phyloP scores from a whole-genome alignment of 2,888 invertebrate genomes.

The Caenorhabditis drosophilae region DNA sequence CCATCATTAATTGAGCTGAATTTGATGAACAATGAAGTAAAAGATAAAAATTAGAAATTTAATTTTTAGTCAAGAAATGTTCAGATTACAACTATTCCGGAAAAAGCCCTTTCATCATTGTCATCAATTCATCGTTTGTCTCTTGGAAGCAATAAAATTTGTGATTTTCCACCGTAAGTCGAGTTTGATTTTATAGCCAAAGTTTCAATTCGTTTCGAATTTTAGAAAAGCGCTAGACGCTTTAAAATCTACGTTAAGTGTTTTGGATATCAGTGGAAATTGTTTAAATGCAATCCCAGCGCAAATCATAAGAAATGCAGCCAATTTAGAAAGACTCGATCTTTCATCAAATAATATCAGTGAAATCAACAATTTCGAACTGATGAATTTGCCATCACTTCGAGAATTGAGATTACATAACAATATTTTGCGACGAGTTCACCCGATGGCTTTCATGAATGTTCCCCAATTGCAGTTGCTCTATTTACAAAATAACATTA shows the following conservation, averaged over 20 bases:
- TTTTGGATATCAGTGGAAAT: slow-evolving; percentile 83
- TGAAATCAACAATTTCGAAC: slow-evolving; percentile 76
- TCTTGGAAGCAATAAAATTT: slow-evolving; percentile 57
- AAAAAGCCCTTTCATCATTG: slow-evolving; percentile 13
- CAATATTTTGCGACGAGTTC: slow-evolving; percentile 77
- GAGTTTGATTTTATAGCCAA: not conserved
- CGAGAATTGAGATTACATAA: slow-evolving; percentile 74
- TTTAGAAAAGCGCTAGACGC: slow-evolving; percentile 60
- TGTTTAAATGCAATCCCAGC: slow-evolving; percentile 81
- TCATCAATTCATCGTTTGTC: slow-evolving; percentile 43
- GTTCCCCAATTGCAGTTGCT: slow-evolving; percentile 77
- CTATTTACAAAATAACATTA: slow-evolving; percentile 80
- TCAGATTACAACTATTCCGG: slow-evolving; percentile 17
- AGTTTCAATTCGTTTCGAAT: not conserved
- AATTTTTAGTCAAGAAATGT: slow-evolving; percentile 4
- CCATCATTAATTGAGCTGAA: slow-evolving; percentile 40
- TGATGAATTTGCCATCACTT: slow-evolving; percentile 80
- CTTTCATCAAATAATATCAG: slow-evolving; percentile 82
- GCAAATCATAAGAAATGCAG: slow-evolving; percentile 82
- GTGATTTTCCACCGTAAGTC: slow-evolving; percentile 50
- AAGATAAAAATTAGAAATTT: slow-evolving; percentile 1
- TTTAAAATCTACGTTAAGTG: slow-evolving; percentile 73
- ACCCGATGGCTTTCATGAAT: slow-evolving; percentile 83
- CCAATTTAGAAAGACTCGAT: slow-evolving; percentile 78
- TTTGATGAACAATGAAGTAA: slow-evolving; percentile 50